Percentiles rank a stretch among this genome's conserved stretches.
phyloP scores from a whole-genome alignment of 2,888 invertebrate species.

The Alloplasta piceator region DNA sequence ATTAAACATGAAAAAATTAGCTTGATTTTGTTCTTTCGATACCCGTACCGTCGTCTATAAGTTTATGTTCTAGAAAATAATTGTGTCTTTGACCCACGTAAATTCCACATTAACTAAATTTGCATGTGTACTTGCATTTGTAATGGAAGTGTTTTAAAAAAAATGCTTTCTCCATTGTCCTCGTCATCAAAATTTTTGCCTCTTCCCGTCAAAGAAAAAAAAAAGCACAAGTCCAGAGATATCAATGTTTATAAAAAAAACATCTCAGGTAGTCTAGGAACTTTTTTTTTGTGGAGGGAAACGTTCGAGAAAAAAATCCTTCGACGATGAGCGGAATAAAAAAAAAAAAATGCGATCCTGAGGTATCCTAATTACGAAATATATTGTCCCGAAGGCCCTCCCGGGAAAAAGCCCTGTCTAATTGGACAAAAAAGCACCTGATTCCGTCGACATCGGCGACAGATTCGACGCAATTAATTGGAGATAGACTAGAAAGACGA shows the following conservation, averaged over 20 bases:
- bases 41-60: not conserved
- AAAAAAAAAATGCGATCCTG: too few relatives aligned
- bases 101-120: not conserved
- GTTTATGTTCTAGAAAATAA: not conserved
- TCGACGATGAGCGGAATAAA: too few relatives aligned
- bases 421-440: not conserved
- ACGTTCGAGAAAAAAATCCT: too few relatives aligned
- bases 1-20: conserved; percentile 22
- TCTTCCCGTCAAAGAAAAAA: not conserved
- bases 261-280: too few relatives aligned
- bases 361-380: conserved; percentile 21
- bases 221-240: too few relatives aligned
- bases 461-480: conserved; percentile 24
- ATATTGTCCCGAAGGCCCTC: conserved; percentile 19
- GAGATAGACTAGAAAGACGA: conserved; percentile 50
- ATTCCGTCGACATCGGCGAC: not conserved
- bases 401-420: conserved; percentile 26
- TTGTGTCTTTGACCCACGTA: not conserved
- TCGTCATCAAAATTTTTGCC: not conserved
- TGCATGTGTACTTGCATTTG: too few relatives aligned
- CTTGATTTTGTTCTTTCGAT: not conserved
- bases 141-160: too few relatives aligned
- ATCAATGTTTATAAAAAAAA: too few relatives aligned
- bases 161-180: not conserved
- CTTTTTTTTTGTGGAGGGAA: too few relatives aligned